These are phyloP conservation scores for Xestia rhomboidea DNA, from an alignment of 2,888 invertebrate genomes.

Conservation along the genomic window DNA sequence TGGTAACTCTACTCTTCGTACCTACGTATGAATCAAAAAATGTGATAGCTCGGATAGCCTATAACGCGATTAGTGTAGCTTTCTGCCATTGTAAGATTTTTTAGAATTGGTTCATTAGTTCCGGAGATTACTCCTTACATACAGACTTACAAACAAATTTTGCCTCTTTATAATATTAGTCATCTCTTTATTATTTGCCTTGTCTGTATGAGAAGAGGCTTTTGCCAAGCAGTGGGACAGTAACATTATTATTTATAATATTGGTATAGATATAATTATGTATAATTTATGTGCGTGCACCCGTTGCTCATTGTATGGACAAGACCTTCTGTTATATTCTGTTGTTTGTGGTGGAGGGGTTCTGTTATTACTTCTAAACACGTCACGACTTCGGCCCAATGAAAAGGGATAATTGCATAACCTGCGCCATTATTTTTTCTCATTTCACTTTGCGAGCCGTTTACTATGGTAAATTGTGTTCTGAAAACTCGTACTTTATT, in stretches of 20 bases:
- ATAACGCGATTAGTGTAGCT: too few species aligned
- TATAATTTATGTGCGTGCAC: background rate
- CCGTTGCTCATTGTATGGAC: background rate
- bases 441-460: constrained; percentile 78
- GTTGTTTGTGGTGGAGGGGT: constrained; percentile 13
- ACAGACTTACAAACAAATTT: too few species aligned
- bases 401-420: constrained; percentile 86
- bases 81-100: too few species aligned
- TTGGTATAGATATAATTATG: too few species aligned
- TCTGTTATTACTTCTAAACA: constrained; percentile 65
- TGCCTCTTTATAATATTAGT: too few species aligned
- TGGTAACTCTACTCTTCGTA: background rate
- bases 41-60: too few species aligned
- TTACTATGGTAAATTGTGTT: constrained; percentile 78
- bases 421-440: constrained; percentile 80
- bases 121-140: too few species aligned
- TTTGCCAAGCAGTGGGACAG: too few species aligned
- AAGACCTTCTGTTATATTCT: constrained; percentile 12
- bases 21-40: background rate
- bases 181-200: too few species aligned
- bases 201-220: too few species aligned
- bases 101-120: too few species aligned
- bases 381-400: constrained; percentile 69
- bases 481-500: constrained; percentile 68
- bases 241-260: too few species aligned